Percentiles rank a stretch among this genome's conserved stretches.
Conservation (phyloP, 2,888 invertebrate genomes). For the Acanthopleura granulata region DNA sequence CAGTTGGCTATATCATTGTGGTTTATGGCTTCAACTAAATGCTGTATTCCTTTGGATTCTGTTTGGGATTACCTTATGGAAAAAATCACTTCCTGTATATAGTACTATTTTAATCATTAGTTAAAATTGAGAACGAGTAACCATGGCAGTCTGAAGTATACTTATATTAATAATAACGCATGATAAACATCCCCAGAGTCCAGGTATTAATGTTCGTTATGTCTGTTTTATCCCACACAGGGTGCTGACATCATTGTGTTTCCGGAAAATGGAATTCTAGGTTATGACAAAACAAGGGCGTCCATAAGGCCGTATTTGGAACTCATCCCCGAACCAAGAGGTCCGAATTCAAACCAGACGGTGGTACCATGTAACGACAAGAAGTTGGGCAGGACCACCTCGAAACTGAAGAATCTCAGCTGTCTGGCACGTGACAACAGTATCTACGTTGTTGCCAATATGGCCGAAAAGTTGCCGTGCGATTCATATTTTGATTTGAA, state of each 20-base stretch:
- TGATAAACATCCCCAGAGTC: no score
- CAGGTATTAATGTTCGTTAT: no score
- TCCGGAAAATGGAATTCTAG: constrained; percentile 16
- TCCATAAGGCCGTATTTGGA: constrained; percentile 10
- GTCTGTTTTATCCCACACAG: not conserved
- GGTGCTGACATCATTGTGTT: constrained; percentile 20
- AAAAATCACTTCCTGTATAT: no score
- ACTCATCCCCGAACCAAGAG: not conserved
- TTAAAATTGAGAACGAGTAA: no score
- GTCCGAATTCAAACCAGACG: not conserved
- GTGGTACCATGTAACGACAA: not conserved
- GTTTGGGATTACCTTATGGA: no score
- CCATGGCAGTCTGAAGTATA: no score
- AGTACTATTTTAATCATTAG: no score
- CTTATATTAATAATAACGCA: no score
- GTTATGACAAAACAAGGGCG: not conserved
- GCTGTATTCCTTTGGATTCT: no score
- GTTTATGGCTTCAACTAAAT: no score
- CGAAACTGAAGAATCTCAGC: not conserved
- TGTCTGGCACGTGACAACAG: constrained; percentile 17
- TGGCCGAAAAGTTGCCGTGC: not conserved
- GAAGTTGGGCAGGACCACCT: not conserved
- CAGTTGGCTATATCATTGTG: no score
- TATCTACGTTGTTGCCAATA: constrained; percentile 18
- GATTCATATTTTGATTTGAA: not conserved